A percentile compares a stretch with the other conserved stretches of the same genome.
phyloP scores from a whole-genome alignment of 2,797 vertebrate species.

The Limnodromus scolopaceus region DNA sequence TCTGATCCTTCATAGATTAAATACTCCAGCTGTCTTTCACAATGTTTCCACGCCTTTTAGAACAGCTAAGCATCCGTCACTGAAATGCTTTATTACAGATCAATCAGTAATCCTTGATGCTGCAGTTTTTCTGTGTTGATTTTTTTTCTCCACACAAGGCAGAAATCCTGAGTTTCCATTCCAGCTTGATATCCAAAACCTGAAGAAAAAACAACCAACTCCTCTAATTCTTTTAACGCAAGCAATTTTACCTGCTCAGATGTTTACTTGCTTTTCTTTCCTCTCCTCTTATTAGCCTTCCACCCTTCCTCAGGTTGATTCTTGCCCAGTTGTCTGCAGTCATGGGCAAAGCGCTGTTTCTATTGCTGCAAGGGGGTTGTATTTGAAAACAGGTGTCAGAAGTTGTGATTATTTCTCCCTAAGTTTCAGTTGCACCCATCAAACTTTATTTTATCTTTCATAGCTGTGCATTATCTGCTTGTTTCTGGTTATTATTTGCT shows the following conservation, averaged over 20 bases:
- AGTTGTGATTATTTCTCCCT: neutral
- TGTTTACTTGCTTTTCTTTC: neutral
- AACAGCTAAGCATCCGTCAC: neutral
- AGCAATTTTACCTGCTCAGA: neutral
- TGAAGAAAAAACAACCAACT: neutral
- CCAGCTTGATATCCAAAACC: neutral
- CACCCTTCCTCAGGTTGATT: neutral
- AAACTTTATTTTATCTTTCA: neutral
- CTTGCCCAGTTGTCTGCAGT: neutral
- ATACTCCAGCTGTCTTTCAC: neutral
- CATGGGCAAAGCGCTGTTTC: fast-evolving
- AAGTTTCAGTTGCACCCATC: neutral
- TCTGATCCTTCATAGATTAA: neutral
- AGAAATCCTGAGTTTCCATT: neutral
- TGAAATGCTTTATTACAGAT: neutral
- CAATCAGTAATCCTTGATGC: neutral
- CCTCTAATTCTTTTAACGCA: neutral
- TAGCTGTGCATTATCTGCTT: neutral
- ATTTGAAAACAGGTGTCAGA: neutral
- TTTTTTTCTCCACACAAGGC: neutral
- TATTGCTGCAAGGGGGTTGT: neutral
- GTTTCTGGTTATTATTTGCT: neutral
- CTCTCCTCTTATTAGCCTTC: neutral
- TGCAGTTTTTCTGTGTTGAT: neutral
- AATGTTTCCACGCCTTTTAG: neutral